phyloP scores from a whole-genome alignment of 2,113 vertebrate species.

The Amia ocellicauda region DNA sequence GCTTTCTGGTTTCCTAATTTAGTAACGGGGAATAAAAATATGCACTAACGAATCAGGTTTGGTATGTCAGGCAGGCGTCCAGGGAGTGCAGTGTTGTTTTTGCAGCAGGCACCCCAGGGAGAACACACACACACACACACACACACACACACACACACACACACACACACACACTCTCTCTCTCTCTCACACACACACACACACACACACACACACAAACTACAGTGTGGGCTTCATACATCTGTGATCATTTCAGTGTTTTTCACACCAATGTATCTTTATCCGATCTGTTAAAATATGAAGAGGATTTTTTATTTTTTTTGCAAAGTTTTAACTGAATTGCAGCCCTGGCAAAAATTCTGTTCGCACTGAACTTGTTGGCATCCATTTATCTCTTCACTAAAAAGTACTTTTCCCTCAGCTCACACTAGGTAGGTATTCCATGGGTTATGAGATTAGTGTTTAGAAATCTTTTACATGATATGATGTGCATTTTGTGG shows the following conservation, averaged over 20 bases:
- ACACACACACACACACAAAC: too few species aligned
- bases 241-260: background rate
- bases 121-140: slow-evolving; percentile 65
- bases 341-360: too few species aligned
- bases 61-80: slow-evolving; percentile 82
- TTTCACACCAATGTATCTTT: background rate
- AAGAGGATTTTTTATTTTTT: too few species aligned
- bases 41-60: slow-evolving; percentile 79
- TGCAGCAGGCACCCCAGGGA: slow-evolving; percentile 72
- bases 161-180: slow-evolving; percentile 44
- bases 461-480: too few species aligned
- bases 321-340: too few species aligned
- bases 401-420: too few species aligned
- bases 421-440: too few species aligned
- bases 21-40: slow-evolving; percentile 90
- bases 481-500: background rate
- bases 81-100: slow-evolving; percentile 67
- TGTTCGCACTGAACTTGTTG: too few species aligned
- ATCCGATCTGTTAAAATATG: background rate
- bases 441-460: too few species aligned
- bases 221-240: background rate
- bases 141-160: too few species aligned
- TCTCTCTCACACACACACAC: slow-evolving; percentile 40
- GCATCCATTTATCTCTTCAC: too few species aligned
- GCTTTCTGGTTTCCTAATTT: slow-evolving; percentile 88